Evolutionary conservation across 2,888 invertebrate species (phyloP).

Genomic region (Boloria selene): DNA sequence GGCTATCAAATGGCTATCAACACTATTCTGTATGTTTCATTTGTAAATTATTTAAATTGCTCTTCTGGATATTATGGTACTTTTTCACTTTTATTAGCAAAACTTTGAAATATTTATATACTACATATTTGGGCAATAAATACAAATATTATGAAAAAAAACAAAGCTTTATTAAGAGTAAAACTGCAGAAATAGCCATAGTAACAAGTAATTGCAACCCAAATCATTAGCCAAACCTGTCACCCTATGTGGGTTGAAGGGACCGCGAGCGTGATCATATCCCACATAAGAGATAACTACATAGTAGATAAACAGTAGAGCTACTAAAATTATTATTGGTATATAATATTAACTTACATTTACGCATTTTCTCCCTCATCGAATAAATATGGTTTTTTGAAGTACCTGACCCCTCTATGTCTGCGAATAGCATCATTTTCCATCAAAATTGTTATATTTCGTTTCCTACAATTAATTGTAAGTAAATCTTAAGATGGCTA

Average conservation of each 20-base stretch:
- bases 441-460: too few relatives aligned
- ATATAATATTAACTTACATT: slow-evolving; percentile 14
- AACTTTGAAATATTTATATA: not conserved
- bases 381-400: slow-evolving; percentile 5
- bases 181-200: not conserved
- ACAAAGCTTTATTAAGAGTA: too few relatives aligned
- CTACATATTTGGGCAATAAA: not conserved
- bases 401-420: too few relatives aligned
- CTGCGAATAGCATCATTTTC: too few relatives aligned
- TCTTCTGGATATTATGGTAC: slow-evolving; percentile 1
- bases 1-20: slow-evolving; percentile 21
- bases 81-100: not conserved
- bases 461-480: too few relatives aligned
- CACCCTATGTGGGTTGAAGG: slow-evolving; percentile 5
- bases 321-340: slow-evolving; percentile 6
- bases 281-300: not conserved
- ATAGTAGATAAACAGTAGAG: slow-evolving; percentile 7
- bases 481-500: too few relatives aligned
- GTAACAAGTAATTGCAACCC: slow-evolving; percentile 5
- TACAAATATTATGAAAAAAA: not conserved
- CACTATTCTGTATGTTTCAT: slow-evolving; percentile 21
- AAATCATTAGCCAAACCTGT: slow-evolving; percentile 12
- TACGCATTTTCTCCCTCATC: not conserved
- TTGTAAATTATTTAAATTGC: slow-evolving; percentile 21
- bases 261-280: slow-evolving; percentile 9